A percentile compares a stretch with the other conserved stretches of the same genome.
phyloP scores from a whole-genome alignment of 2,797 vertebrate genomes.

The Heliangelus exortis region DNA sequence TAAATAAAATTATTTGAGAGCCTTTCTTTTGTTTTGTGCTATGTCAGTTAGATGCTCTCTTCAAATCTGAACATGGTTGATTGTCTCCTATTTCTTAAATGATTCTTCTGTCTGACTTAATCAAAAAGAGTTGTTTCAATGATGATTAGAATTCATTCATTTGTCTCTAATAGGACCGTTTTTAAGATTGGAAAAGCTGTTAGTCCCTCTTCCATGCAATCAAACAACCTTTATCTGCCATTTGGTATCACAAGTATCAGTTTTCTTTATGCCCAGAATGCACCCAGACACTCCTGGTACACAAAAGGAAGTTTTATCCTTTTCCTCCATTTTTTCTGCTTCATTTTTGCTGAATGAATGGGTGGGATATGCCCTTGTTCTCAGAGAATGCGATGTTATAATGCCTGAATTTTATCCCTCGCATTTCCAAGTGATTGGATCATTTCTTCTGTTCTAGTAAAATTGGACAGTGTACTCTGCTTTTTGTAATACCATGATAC shows the following conservation, averaged over 20 bases:
- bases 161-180: slow-evolving; percentile 3
- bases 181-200: slow-evolving; percentile 25
- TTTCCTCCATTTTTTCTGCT: neutral
- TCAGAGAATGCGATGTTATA: neutral
- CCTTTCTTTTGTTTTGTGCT: slow-evolving; percentile 8
- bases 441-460: neutral
- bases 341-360: neutral
- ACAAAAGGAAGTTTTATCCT: neutral
- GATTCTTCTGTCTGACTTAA: slow-evolving; percentile 33
- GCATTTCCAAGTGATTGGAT: neutral
- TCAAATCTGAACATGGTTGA: slow-evolving; percentile 18
- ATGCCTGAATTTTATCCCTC: neutral
- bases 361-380: neutral
- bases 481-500: neutral
- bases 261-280: neutral
- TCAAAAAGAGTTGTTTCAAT: slow-evolving; percentile 38
- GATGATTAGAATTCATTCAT: slow-evolving; percentile 22
- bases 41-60: neutral
- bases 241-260: neutral
- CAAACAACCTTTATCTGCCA: slow-evolving; percentile 18
- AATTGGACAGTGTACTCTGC: neutral
- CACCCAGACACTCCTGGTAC: neutral
- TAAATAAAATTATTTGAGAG: slow-evolving; percentile 23
- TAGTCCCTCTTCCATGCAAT: slow-evolving; percentile 20
- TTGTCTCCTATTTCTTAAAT: slow-evolving; percentile 12